Evolutionary conservation across 2,113 vertebrate genomes (phyloP).

Genomic region (Ictidomys tridecemlineatus): DNA sequence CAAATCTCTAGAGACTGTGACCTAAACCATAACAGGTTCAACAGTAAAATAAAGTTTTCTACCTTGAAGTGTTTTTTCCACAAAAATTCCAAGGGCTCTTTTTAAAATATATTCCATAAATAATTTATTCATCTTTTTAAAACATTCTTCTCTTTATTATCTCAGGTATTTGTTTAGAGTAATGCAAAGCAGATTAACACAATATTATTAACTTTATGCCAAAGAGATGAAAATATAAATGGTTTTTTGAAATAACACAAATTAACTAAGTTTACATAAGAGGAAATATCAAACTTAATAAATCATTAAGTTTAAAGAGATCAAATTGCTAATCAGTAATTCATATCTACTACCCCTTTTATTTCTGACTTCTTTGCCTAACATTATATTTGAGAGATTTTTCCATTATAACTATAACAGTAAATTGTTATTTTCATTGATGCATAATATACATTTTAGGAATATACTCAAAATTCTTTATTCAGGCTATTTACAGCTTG

Average conservation of each 20-base stretch:
- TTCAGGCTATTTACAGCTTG: neutral
- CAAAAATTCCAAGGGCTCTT: neutral
- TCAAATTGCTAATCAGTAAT: neutral
- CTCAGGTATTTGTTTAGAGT: no score
- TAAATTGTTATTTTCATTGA: neutral
- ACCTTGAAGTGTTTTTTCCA: neutral
- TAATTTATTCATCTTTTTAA: neutral
- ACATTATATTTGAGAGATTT: neutral
- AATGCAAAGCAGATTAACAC: neutral
- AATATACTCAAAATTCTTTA: neutral
- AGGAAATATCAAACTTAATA: neutral
- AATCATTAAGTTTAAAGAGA: neutral
- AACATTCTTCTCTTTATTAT: no score
- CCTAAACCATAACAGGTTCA: neutral
- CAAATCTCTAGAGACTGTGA: neutral
- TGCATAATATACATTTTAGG: neutral
- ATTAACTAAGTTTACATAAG: neutral
- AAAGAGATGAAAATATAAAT: neutral
- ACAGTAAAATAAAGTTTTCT: neutral
- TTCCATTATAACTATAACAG: neutral
- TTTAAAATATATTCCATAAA: conserved; percentile 21
- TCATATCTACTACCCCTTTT: neutral
- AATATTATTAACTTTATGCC: neutral
- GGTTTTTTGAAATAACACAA: neutral
- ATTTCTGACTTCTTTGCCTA: neutral